A percentile compares a stretch with the other conserved stretches of the same genome.
phyloP scores from a whole-genome alignment of 2,888 invertebrate genomes.

The Chloroclysta siterata region DNA sequence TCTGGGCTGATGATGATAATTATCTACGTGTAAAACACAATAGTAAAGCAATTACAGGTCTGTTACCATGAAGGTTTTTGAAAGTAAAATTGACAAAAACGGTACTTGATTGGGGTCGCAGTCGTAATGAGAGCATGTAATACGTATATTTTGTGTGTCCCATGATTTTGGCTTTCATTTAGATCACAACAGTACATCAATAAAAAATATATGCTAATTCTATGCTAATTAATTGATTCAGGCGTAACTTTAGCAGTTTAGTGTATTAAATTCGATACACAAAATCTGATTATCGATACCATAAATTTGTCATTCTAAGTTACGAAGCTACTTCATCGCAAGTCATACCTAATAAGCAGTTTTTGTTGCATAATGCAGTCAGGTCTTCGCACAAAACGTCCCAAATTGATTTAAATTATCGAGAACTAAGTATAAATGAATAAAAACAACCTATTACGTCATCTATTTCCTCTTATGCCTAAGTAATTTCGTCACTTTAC shows the following conservation, averaged over 20 bases:
- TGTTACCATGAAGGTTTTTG: constrained; percentile 1
- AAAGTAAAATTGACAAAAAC: constrained; percentile 18
- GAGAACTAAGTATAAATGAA: neutral
- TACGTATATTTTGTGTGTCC: constrained; percentile 37
- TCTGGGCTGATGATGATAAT: no score
- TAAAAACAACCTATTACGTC: neutral
- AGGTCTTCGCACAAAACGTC: neutral
- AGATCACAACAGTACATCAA: constrained; percentile 21
- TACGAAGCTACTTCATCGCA: neutral
- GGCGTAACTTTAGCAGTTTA: no score
- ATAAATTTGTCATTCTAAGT: no score
- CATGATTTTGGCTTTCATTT: constrained; percentile 49
- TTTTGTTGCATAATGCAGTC: neutral
- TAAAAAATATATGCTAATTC: neutral
- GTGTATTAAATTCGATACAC: no score
- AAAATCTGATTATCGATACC: no score
- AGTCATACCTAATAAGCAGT: neutral
- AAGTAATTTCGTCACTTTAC: neutral
- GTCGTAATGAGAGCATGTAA: constrained; percentile 51
- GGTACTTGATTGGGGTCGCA: constrained; percentile 41
- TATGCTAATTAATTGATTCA: no score
- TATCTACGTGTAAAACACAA: no score
- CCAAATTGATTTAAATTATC: constrained; percentile 6
- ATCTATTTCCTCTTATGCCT: constrained; percentile 1
- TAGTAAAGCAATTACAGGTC: no score